These are phyloP conservation scores for Drosophila bunnanda DNA, from an alignment of 2,888 invertebrate species.

Conservation along the genomic window DNA sequence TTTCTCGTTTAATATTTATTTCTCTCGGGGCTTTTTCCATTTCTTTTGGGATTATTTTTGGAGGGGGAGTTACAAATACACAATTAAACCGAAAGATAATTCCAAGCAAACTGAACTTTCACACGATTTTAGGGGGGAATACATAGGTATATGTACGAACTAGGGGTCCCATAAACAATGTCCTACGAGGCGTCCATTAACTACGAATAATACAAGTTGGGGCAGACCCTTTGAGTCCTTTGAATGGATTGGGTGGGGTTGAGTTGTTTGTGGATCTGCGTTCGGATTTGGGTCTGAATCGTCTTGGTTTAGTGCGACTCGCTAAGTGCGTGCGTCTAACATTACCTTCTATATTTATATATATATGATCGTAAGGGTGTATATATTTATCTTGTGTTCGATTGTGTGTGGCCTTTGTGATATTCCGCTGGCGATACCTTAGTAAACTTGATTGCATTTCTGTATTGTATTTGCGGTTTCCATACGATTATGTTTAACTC, in stretches of 20 bases:
- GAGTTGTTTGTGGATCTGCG: conserved; percentile 11
- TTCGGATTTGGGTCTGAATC: conserved; percentile 12
- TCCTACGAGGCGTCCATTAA: conserved; percentile 21
- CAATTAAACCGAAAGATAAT: conserved; percentile 39
- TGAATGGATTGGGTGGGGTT: conserved; percentile 31
- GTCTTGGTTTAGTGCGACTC: conserved; percentile 48
- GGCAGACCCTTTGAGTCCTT: conserved; percentile 11
- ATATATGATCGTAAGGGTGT: conserved; percentile 35
- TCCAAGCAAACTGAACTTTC: conserved; percentile 35
- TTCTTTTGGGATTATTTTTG: conserved; percentile 6
- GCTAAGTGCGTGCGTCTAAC: conserved; percentile 68
- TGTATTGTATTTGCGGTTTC: conserved; percentile 63
- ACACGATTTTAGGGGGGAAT: conserved; percentile 6
- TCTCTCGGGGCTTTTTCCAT: conserved; percentile 22
- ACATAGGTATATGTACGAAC: conserved; percentile 18
- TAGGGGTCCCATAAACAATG: conserved; percentile 43
- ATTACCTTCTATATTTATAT: conserved; percentile 25
- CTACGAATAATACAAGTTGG: conserved; percentile 39
- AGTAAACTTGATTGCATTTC: conserved; percentile 73
- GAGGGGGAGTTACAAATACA: conserved; percentile 31
- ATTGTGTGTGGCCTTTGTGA: conserved; percentile 37
- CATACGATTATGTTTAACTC: conserved; percentile 37
- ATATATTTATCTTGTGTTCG: conserved; percentile 35
- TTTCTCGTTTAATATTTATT: conserved; percentile 38
- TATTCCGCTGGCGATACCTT: conserved; percentile 40